Base-by-base conservation (phyloP, 2,797 vertebrate species). In the Urosaurus nigricauda region DNA sequence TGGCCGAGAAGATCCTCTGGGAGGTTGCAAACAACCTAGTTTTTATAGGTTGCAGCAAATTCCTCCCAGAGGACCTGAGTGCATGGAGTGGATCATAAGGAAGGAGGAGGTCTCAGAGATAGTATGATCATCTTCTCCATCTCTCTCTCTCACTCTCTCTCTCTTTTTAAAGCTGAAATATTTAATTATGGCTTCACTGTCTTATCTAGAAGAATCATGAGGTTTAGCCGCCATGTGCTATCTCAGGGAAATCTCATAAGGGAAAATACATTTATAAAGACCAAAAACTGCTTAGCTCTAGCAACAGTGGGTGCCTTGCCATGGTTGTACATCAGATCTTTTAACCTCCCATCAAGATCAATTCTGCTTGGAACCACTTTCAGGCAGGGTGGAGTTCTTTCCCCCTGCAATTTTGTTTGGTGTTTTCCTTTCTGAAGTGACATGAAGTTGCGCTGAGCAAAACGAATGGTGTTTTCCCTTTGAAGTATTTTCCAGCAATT, bases 401-500 rank as follows among this genome's bases (percentile, higher is more conserved):
- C 16, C 13, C 24, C 1, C 32, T 68, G 29, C 32, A 37, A 29
- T 7, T 84, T 73, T 51, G 79, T 17, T 88, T 1, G 79, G 17
- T 71, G 37, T 40, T 40, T 77, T 90, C 58, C 86, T 86, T 75
- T 12, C 1, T 82, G 65, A 88, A 43, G 1, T 82, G 0, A 82
- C 58, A 65, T 47, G 77, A 8, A 63, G 21, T 14, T 40, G 14
- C 35, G 26, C 3, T 68, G 35, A 91, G 88, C 70, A 87, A 93
- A 94, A 71, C 11, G 1, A 86, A 26, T 29, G 37, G 63, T 87
- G 43, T 56, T 83, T 86, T 87, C 35, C 0, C 91, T 91, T 91
- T 32, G 88, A 89, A 89, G 58, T 0, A 63, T 84, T 92, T 93
- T 85, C 32, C 14, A 13, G 29, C 17, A 89, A 82, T 86, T 90